A percentile compares a stretch with the other conserved stretches of the same genome.
Evolutionary conservation across 2,888 invertebrate genomes (phyloP).

Genomic region (Iphiclides podalirius): DNA sequence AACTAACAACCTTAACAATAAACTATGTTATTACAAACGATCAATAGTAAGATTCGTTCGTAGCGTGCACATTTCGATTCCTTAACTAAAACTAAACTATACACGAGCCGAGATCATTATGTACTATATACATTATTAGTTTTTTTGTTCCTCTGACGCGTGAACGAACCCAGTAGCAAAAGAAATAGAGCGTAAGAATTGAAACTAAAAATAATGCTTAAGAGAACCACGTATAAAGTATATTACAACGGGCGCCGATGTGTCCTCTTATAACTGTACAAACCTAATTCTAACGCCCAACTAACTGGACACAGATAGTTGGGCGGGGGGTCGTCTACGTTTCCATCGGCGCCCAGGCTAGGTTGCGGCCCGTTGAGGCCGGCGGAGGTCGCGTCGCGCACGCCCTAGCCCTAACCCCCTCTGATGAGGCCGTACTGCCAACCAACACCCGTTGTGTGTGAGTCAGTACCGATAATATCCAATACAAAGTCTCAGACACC

Average conservation of each 20-base stretch:
- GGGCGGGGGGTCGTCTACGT: too few relatives aligned
- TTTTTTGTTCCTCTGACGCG: not conserved
- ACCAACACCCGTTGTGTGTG: not conserved
- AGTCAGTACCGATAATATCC: too few relatives aligned
- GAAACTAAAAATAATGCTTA: not conserved
- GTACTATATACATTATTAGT: not conserved
- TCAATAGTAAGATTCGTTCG: too few relatives aligned
- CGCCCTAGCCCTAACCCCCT: constrained; percentile 7
- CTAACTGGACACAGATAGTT: too few relatives aligned
- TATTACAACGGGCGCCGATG: not conserved
- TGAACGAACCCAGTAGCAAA: not conserved
- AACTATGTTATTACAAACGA: too few relatives aligned
- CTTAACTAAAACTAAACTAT: not conserved
- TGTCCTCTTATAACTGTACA: not conserved
- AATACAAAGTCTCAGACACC: too few relatives aligned
- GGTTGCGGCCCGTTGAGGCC: constrained; percentile 1
- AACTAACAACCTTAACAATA: too few relatives aligned
- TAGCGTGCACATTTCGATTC: too few relatives aligned
- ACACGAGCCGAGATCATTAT: not conserved
- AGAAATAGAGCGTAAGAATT: not conserved
- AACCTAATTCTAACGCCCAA: not conserved
- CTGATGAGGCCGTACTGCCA: not conserved
- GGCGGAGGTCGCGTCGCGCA: constrained; percentile 11
- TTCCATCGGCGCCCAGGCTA: constrained; percentile 1
- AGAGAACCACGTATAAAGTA: not conserved